phyloP scores from a whole-genome alignment of 2,888 invertebrate genomes.

The Ichneumon xanthorius region DNA sequence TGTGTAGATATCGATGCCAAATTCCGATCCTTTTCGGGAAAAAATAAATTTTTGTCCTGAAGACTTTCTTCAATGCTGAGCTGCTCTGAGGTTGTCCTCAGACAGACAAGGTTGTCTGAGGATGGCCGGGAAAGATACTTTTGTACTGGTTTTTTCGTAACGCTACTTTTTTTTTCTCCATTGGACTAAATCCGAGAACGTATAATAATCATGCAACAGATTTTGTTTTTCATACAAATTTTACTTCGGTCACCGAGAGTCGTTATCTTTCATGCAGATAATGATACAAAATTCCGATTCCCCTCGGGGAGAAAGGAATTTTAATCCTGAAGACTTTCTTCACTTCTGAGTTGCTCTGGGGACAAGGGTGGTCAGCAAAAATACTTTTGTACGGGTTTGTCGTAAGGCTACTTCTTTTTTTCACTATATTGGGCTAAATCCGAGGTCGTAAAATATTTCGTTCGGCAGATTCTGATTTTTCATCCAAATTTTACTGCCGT shows the following conservation, averaged over 20 bases:
- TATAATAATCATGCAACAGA: neutral
- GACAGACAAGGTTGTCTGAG: neutral
- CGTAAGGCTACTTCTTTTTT: neutral
- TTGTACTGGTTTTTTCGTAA: neutral
- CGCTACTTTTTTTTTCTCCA: neutral
- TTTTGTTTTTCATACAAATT: neutral
- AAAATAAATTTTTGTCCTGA: conserved; percentile 36
- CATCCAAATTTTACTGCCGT: too few species aligned
- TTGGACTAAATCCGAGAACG: neutral
- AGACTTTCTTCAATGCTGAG: conserved; percentile 19
- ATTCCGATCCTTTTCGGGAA: conserved; percentile 7
- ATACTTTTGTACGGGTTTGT: neutral
- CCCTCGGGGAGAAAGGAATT: conserved; percentile 3
- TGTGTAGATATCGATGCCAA: neutral
- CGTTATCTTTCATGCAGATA: neutral
- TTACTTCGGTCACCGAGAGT: too few species aligned
- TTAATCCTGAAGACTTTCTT: conserved; percentile 22
- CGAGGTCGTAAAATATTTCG: neutral
- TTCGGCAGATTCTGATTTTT: neutral
- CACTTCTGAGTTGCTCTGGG: conserved; percentile 15
- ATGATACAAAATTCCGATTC: neutral
- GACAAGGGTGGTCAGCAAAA: neutral
- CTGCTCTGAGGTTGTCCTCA: neutral
- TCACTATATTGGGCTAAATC: neutral
- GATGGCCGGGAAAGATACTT: neutral